Conservation (phyloP, 2,888 invertebrate species). For the Strigamia crassipes region DNA sequence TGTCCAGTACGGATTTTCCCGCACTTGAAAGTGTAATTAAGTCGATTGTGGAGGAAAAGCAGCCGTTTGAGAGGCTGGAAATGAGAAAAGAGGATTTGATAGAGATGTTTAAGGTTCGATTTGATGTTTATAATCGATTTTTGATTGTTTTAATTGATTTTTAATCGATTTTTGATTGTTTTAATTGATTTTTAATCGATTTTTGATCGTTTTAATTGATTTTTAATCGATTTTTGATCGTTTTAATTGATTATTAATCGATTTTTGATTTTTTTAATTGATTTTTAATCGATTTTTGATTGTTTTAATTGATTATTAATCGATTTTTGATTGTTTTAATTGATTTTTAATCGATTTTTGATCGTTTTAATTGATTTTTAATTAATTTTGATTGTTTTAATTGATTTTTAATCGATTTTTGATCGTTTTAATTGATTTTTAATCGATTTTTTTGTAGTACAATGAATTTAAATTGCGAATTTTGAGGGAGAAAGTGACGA, state of each 20-base stretch:
- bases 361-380: not conserved
- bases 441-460: too few relatives aligned
- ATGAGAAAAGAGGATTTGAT: constrained; percentile 90
- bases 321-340: too few relatives aligned
- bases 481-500: constrained; percentile 88
- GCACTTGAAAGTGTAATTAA: constrained; percentile 82
- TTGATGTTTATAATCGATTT: not conserved
- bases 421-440: too few relatives aligned
- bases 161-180: too few relatives aligned
- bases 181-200: not conserved
- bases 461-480: constrained; percentile 91
- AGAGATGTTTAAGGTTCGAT: constrained; percentile 83
- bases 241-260: too few relatives aligned
- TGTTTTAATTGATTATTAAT: too few relatives aligned
- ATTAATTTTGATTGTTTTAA: too few relatives aligned
- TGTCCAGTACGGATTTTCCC: constrained; percentile 85
- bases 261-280: too few relatives aligned
- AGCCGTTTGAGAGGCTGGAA: constrained; percentile 95
- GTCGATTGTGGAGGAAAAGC: constrained; percentile 92
- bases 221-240: too few relatives aligned
- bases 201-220: too few relatives aligned
- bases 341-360: not conserved
- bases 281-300: too few relatives aligned
- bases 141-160: too few relatives aligned
- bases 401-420: constrained; percentile 29